Base-by-base conservation (phyloP, 1,140 invertebrate genomes). In the Drosophila kurseongensis region DNA sequence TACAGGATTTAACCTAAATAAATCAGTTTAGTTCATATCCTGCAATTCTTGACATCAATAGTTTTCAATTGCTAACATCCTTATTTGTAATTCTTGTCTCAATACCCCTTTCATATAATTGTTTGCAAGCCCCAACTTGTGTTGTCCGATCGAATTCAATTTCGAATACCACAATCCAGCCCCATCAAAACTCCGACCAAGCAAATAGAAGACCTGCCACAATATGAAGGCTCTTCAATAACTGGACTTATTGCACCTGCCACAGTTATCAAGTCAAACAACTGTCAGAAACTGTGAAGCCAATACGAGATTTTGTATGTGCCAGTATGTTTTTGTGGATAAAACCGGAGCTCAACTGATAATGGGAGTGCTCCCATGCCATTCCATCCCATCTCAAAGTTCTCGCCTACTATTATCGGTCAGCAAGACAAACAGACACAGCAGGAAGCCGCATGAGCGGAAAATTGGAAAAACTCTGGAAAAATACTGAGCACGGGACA, bases 401-500 rank as follows among this genome's bases (percentile, higher is more conserved):
- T 54, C n/a, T 38, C 66, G 51, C 68, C 56, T 23, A 41, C 65
- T 45, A 72, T 72, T 80, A 80, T 75, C 72, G 78, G 78, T 80
- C 78, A 80, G 74, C 65, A 76, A 80, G 59, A 59, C 68, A 74
- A 78, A 66, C 76, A 66, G 35, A 78, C 45, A 50, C 60, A 71
- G 63, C 80, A 79, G 80, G 75, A 83, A 83, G 65, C 80, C 80
- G 73, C 73, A 80, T 85, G 81, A 84, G 80, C 77, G 80, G 81
- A 85, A 84, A 84, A 84, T 84, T 84, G 80, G 63, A 82, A 83
- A 82, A 83, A 79, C 75, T 83, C 75, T 69, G 80, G 63, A 76
- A 84, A 83, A 84, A 79, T 62, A 83, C 80, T 44, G 63, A 67
- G 48, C 48, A 29, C 9, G 44, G 48, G 48, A 51, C 29, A 51